Evolutionary conservation across 2,888 invertebrate genomes (phyloP).

Genomic region (Neocrepidodera transversa): DNA sequence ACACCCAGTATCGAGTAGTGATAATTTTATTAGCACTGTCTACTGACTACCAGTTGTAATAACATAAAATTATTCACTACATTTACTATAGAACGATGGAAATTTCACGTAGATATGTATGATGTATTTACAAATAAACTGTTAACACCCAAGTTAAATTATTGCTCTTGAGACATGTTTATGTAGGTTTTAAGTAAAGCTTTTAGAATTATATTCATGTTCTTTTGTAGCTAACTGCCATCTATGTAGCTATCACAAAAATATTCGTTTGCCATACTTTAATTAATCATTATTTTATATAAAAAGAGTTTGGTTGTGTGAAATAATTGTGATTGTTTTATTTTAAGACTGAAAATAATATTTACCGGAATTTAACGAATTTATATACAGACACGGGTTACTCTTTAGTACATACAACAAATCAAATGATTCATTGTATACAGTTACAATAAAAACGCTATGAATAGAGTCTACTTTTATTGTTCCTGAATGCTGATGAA

Average conservation of each 20-base stretch:
- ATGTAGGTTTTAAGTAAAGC: not conserved
- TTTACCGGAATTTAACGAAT: constrained; percentile 6
- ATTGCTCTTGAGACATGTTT: not conserved
- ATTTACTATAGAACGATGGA: not conserved
- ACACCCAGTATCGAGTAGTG: constrained; percentile 26
- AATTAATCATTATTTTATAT: too few relatives aligned
- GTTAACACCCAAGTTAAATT: not conserved
- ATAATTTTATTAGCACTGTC: constrained; percentile 31
- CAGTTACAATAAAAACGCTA: constrained; percentile 29
- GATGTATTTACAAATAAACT: not conserved
- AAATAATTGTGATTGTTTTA: not conserved
- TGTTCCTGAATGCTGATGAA: constrained; percentile 1
- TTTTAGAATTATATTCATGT: too few relatives aligned
- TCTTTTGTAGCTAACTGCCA: too few relatives aligned
- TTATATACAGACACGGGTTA: constrained; percentile 9
- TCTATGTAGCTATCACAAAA: too few relatives aligned
- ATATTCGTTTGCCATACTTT: too few relatives aligned
- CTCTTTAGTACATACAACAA: constrained; percentile 13
- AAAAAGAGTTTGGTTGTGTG: too few relatives aligned
- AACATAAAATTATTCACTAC: not conserved
- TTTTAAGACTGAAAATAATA: constrained; percentile 7
- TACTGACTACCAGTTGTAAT: not conserved
- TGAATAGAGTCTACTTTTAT: constrained; percentile 30
- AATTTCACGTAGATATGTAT: not conserved
- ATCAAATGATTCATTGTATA: constrained; percentile 25